Evolutionary conservation across 2,113 vertebrate species (phyloP).

Genomic region (Spea bombifrons): DNA sequence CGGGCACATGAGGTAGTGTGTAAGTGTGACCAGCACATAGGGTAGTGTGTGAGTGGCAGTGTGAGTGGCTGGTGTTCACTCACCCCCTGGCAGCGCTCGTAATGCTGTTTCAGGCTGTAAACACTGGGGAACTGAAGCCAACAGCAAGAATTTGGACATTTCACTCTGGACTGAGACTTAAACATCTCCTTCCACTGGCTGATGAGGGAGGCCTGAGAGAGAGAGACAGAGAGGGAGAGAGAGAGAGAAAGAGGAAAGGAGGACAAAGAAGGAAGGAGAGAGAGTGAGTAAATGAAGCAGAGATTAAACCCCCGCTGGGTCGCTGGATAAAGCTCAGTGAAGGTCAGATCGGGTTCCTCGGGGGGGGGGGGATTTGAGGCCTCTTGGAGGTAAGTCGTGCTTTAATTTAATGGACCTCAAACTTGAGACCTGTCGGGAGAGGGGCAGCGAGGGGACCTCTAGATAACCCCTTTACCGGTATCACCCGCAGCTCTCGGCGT

Average conservation of each 20-base stretch:
- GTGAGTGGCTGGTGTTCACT: constrained; percentile 63
- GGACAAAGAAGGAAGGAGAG: not conserved
- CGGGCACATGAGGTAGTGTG: constrained; percentile 22
- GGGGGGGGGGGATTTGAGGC: too few relatives aligned
- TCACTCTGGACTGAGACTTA: constrained; percentile 88
- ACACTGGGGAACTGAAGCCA: constrained; percentile 98
- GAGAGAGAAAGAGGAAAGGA: fast-evolving
- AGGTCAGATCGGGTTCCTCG: too few relatives aligned
- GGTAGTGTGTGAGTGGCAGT: not conserved
- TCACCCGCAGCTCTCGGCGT: constrained; percentile 85
- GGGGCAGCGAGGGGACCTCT: too few relatives aligned
- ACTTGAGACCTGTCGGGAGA: too few relatives aligned
- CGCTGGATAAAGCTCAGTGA: not conserved
- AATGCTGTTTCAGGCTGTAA: constrained; percentile 96
- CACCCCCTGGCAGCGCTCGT: constrained; percentile 95
- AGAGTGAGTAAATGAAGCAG: not conserved
- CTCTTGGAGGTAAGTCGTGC: too few relatives aligned
- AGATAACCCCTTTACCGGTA: constrained; percentile 77
- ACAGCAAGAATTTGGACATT: constrained; percentile 90
- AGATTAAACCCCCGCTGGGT: too few relatives aligned
- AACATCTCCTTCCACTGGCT: constrained; percentile 96
- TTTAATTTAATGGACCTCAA: too few relatives aligned
- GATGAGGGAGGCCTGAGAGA: constrained; percentile 81
- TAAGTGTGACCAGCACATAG: not conserved
- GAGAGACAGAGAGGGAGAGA: constrained; percentile 28